phyloP scores from a whole-genome alignment of 37 sponge, comb jelly and placozoan genomes.

The Cliona cf. orientalis region DNA sequence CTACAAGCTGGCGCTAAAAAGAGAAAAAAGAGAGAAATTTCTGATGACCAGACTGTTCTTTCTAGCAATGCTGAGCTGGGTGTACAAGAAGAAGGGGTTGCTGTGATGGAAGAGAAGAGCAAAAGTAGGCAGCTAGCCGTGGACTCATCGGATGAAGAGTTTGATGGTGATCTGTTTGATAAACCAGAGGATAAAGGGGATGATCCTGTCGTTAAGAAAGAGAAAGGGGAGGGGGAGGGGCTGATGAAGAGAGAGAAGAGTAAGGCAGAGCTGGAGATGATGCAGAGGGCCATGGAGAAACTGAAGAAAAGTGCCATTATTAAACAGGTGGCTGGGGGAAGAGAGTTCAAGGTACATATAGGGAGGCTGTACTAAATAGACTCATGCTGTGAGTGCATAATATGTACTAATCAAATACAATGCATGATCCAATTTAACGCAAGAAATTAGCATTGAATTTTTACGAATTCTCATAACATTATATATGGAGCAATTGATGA shows the following conservation, averaged over 20 bases:
- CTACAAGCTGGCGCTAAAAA: neutral
- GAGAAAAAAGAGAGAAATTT: neutral
- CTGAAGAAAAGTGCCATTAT: constrained; percentile 65
- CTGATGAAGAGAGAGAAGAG: constrained; percentile 23
- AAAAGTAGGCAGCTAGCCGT: neutral
- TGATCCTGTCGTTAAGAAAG: neutral
- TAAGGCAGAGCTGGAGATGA: constrained; percentile 53
- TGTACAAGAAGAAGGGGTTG: neutral
- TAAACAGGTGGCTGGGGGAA: constrained; percentile 89
- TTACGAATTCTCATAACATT: too few relatives aligned
- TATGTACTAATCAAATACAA: too few relatives aligned
- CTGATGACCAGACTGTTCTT: too few relatives aligned
- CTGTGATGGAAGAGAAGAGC: neutral
- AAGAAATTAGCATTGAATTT: too few relatives aligned
- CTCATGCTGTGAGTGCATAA: neutral
- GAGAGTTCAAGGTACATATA: constrained; percentile 82
- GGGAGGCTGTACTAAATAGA: neutral
- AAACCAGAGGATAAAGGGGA: neutral
- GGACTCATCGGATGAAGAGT: neutral
- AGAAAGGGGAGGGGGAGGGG: constrained; percentile 18
- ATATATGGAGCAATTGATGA: too few relatives aligned
- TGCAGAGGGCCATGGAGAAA: constrained; percentile 59
- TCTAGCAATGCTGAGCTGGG: neutral
- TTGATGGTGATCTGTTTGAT: neutral
- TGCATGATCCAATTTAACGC: too few relatives aligned